Base-by-base conservation (phyloP, 2,113 vertebrate species). In the Actinemys pallida region DNA sequence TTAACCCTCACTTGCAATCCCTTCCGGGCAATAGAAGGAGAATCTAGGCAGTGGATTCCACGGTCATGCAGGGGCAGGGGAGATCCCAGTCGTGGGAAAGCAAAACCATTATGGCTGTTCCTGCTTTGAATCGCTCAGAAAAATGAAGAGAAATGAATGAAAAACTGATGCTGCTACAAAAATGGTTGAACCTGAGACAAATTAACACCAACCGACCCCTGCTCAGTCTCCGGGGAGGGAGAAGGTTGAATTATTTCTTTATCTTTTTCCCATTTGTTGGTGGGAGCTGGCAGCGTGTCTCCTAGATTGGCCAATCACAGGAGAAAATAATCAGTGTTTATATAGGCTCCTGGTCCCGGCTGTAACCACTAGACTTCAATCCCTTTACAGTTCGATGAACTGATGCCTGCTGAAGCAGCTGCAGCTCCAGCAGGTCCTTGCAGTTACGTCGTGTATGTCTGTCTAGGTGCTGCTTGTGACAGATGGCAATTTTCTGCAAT, bases 161-260 rank as follows among this genome's bases (percentile, higher is more conserved):
- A 25, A 57, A 57, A 27, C 56, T 57, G 56, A 57, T 11, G 56
- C 22, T 10, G 56, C 56, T 57, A 57, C 24, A 57, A 57, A 57
- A 57, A 57, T 65, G 62, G 62, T 65, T 35, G 62, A n/a, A 65
- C 16, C 7, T 35, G 62, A 65, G 59, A 62, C 35, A 65, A 31
- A 65, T 16, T 35, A 35, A 35, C 62, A n/a, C 31, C 56, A 57
- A 11, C 56, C 4, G 2, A 4, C 56, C 1, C 9, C 22, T 83
- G 3, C 5, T 27, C 8, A 2, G 4, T 8, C 49, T 13, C 29
- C 12, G 11, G 29, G 6, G 0, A 62, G 10, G 5, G 3, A 81
- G 2, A 24, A 2, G 62, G 13, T n/a, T 57, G 56, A n/a, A 31
- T 16, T 65, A 31, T 16, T 65, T 35, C 62, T 65, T 65, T 65